A percentile compares a stretch with the other conserved stretches of the same genome.
phyloP scores from a whole-genome alignment of 2,888 invertebrate genomes.

The Amiota communis region DNA sequence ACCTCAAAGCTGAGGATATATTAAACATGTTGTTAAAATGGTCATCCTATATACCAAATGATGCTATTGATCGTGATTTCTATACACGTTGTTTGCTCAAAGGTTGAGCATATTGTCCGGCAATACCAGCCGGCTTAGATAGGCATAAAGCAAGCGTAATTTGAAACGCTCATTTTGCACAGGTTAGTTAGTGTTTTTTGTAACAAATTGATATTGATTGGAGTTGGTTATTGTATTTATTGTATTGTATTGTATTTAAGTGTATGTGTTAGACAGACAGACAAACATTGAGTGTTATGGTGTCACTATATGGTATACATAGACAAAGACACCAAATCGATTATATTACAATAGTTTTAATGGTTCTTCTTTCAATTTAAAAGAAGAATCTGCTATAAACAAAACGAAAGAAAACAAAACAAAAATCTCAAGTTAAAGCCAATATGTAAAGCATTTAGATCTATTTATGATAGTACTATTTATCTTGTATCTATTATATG shows the following conservation, averaged over 20 bases:
- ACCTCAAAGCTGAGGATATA: slow-evolving; percentile 66
- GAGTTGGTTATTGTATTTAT: neutral
- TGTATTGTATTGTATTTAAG: slow-evolving; percentile 1
- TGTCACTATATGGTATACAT: neutral
- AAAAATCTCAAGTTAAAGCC: slow-evolving; percentile 1
- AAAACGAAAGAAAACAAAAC: neutral
- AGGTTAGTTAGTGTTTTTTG: too few species aligned
- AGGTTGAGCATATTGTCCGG: slow-evolving; percentile 37
- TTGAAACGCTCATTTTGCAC: too few species aligned
- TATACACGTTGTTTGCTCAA: slow-evolving; percentile 71
- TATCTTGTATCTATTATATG: neutral
- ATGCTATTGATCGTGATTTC: slow-evolving; percentile 72
- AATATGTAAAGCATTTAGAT: slow-evolving; percentile 13
- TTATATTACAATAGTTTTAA: neutral
- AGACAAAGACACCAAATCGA: neutral
- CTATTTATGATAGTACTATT: neutral
- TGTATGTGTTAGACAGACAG: neutral
- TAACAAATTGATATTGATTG: too few species aligned
- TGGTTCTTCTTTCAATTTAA: neutral
- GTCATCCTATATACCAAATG: slow-evolving; percentile 71
- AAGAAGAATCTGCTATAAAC: neutral
- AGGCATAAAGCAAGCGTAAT: too few species aligned
- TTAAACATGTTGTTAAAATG: slow-evolving; percentile 70
- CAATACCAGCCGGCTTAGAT: too few species aligned
- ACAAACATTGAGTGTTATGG: too few species aligned